Conservation (phyloP, 2,113 vertebrate genomes). For the Planiliza haematocheilus region DNA sequence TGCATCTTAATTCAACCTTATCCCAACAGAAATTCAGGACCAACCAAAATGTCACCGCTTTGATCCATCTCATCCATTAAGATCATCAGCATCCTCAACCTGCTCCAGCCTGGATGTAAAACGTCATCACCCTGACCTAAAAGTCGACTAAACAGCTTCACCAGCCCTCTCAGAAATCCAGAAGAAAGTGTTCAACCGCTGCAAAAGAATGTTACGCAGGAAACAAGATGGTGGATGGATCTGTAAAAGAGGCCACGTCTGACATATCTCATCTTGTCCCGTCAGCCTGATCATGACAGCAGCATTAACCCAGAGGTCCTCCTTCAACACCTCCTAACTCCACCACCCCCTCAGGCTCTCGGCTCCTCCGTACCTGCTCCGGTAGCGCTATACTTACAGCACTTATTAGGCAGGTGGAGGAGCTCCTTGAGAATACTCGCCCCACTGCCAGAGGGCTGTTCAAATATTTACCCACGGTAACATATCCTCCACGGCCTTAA, state of each 20-base stretch:
- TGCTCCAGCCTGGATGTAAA: neutral
- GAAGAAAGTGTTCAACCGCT: neutral
- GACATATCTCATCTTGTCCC: neutral
- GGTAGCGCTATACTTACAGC: slow-evolving; percentile 36
- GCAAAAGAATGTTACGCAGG: neutral
- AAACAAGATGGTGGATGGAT: neutral
- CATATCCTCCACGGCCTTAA: slow-evolving; percentile 68
- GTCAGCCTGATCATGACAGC: slow-evolving; percentile 6
- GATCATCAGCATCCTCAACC: neutral
- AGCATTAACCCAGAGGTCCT: neutral
- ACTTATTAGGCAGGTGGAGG: slow-evolving; percentile 58
- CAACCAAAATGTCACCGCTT: too few relatives aligned
- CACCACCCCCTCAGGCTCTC: neutral
- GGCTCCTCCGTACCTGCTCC: slow-evolving; percentile 15
- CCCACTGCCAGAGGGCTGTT: slow-evolving; percentile 74
- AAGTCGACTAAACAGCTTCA: slow-evolving; percentile 2
- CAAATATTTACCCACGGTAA: slow-evolving; percentile 82
- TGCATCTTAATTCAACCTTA: too few relatives aligned
- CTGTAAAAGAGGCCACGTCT: neutral
- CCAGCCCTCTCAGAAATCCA: neutral
- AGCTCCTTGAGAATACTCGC: slow-evolving; percentile 62
- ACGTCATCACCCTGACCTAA: slow-evolving; percentile 5
- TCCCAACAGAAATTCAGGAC: too few relatives aligned
- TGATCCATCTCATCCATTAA: too few relatives aligned
- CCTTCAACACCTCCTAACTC: neutral